These are phyloP conservation scores for Sinella curviseta DNA, from an alignment of 1,140 invertebrate genomes.

Conservation along the genomic window DNA sequence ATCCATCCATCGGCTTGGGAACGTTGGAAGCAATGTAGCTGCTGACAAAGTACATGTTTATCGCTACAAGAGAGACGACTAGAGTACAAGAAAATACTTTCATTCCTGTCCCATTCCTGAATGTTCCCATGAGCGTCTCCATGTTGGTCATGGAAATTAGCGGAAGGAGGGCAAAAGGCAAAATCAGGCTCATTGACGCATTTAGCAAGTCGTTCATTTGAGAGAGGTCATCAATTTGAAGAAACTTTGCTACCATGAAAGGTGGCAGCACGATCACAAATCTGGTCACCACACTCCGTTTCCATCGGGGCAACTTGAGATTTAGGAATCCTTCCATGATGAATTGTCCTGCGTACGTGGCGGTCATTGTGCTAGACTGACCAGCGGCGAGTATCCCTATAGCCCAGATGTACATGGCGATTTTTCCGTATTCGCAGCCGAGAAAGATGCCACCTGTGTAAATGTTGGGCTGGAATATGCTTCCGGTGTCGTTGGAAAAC, in stretches of 20 bases:
- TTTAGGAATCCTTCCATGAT: constrained; percentile 83
- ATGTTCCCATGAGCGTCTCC: constrained; percentile 77
- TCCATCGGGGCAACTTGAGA: constrained; percentile 84
- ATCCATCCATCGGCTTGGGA: constrained; percentile 60
- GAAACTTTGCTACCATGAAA: constrained; percentile 75
- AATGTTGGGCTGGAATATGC: constrained; percentile 70
- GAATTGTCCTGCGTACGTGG: constrained; percentile 74
- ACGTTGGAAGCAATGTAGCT: constrained; percentile 60
- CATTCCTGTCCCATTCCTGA: constrained; percentile 72
- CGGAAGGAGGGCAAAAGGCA: constrained; percentile 85
- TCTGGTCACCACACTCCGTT: constrained; percentile 79
- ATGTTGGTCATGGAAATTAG: constrained; percentile 84
- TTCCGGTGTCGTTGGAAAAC: constrained; percentile 57
- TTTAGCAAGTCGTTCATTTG: constrained; percentile 90
- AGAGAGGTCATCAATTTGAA: constrained; percentile 73
- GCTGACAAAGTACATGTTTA: constrained; percentile 80
- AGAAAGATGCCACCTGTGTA: constrained; percentile 82
- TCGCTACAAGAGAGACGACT: constrained; percentile 70
- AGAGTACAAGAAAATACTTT: constrained; percentile 68
- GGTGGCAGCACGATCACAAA: constrained; percentile 83
- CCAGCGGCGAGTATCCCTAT: constrained; percentile 86
- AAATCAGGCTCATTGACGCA: constrained; percentile 81
- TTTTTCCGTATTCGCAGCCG: constrained; percentile 77
- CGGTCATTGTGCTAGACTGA: constrained; percentile 87
- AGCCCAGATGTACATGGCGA: constrained; percentile 85